Evolutionary conservation across 2,888 invertebrate genomes (phyloP).

Genomic region (Mechanitis mazaeus): DNA sequence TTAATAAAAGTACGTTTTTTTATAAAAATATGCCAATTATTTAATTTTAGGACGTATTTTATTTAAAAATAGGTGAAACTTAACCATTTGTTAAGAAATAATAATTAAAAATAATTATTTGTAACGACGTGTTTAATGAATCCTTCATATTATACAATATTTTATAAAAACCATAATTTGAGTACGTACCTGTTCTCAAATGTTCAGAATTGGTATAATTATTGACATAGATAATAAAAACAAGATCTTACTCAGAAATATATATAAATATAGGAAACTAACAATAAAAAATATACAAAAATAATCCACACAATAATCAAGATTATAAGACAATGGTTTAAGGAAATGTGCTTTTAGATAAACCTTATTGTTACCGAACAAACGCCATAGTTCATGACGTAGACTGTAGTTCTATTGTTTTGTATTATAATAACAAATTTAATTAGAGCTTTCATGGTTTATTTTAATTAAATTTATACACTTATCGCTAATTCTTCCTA

Average conservation of each 20-base stretch:
- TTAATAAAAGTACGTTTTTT: too few relatives aligned
- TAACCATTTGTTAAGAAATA: too few relatives aligned
- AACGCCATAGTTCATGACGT: conserved; percentile 11
- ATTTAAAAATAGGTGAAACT: too few relatives aligned
- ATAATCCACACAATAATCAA: conserved; percentile 18
- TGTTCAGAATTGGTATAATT: neutral
- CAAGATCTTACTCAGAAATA: neutral
- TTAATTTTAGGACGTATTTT: too few relatives aligned
- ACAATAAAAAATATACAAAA: neutral
- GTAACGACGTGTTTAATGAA: too few relatives aligned
- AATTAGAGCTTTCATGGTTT: neutral
- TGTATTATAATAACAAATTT: neutral
- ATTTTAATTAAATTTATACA: neutral
- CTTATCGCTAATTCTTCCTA: neutral
- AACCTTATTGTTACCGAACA: conserved; percentile 25
- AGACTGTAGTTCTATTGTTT: conserved; percentile 8
- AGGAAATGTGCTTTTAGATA: conserved; percentile 24
- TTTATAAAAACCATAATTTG: too few relatives aligned
- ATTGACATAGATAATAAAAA: neutral
- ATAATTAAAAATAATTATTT: too few relatives aligned
- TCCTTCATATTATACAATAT: too few relatives aligned
- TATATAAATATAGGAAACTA: neutral
- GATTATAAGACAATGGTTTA: conserved; percentile 23
- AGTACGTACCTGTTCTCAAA: too few relatives aligned
- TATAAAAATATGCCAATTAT: too few relatives aligned